phyloP scores from a whole-genome alignment of 2,888 invertebrate species.

The Ochropacha duplaris region DNA sequence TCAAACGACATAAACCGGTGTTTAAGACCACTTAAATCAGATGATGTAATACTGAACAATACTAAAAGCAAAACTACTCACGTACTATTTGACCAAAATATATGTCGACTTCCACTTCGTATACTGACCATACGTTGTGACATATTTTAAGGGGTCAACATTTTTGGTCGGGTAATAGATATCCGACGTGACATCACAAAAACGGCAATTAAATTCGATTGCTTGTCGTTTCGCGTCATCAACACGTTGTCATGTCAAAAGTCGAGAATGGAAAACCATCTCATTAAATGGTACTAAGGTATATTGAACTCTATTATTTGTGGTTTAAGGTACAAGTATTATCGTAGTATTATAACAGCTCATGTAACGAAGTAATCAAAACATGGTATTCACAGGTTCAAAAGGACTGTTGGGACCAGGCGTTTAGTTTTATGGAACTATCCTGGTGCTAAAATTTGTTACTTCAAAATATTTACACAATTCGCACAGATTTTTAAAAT shows the following conservation, averaged over 20 bases:
- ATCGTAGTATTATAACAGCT: constrained; percentile 11
- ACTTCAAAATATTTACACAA: no score
- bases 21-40: not conserved
- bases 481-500: no score
- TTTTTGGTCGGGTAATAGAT: constrained; percentile 1
- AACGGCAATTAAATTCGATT: constrained; percentile 40
- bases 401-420: not conserved
- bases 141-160: not conserved
- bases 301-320: not conserved
- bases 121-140: not conserved
- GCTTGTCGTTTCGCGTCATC: constrained; percentile 46
- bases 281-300: constrained; percentile 21
- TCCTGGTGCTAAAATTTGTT: not conserved
- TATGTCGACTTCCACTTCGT: not conserved
- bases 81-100: not conserved
- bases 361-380: constrained; percentile 14
- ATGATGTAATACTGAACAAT: not conserved
- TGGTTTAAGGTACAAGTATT: constrained; percentile 11
- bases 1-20: not conserved
- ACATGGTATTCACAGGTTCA: not conserved
- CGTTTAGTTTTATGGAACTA: not conserved
- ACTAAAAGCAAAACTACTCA: not conserved
- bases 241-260: constrained; percentile 35
- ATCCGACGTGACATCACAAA: constrained; percentile 21
- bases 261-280: constrained; percentile 25